Percentiles rank a stretch among this genome's conserved stretches.
These are phyloP conservation scores for Romanomermis culicivorax DNA, from an alignment of 2,888 invertebrate genomes.

Conservation along the genomic window DNA sequence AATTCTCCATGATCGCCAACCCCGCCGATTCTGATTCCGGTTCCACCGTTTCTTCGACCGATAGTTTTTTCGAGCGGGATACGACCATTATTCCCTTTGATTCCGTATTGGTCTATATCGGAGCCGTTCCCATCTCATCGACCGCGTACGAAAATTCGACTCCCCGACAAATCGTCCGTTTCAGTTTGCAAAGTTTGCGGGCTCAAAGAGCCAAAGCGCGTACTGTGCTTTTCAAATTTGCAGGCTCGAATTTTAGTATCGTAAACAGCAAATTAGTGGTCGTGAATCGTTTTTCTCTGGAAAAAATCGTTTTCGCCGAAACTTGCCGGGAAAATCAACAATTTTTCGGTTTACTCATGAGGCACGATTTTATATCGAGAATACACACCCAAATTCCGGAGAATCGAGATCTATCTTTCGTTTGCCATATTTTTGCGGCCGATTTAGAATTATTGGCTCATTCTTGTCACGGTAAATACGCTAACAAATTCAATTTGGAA, in stretches of 20 bases:
- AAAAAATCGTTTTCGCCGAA: slow-evolving; percentile 65
- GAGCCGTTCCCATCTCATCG: slow-evolving; percentile 87
- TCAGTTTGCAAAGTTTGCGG: slow-evolving; percentile 23
- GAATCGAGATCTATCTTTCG: slow-evolving; percentile 17
- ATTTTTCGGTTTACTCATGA: slow-evolving; percentile 76
- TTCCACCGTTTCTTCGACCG: too few species aligned
- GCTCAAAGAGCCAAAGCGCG: slow-evolving; percentile 34
- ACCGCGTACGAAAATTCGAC: slow-evolving; percentile 34
- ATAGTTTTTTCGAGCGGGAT: too few species aligned
- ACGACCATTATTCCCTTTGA: too few species aligned
- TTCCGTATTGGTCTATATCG: slow-evolving; percentile 63
- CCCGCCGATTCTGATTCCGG: too few species aligned
- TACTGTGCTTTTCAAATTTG: slow-evolving; percentile 9
- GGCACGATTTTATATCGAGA: slow-evolving; percentile 15
- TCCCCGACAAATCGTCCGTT: not conserved
- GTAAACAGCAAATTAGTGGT: slow-evolving; percentile 50
- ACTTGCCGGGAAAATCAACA: slow-evolving; percentile 69
- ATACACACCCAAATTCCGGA: slow-evolving; percentile 6
- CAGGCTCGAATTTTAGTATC: slow-evolving; percentile 33
- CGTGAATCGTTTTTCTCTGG: slow-evolving; percentile 64
- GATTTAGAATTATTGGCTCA: slow-evolving; percentile 67
- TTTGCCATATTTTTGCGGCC: slow-evolving; percentile 76
- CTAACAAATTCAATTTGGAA: slow-evolving; percentile 53
- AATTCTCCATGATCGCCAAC: too few species aligned
- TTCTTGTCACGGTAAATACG: slow-evolving; percentile 52